Conservation (phyloP, 2,797 vertebrate genomes). For the Sebastes diaconus region DNA sequence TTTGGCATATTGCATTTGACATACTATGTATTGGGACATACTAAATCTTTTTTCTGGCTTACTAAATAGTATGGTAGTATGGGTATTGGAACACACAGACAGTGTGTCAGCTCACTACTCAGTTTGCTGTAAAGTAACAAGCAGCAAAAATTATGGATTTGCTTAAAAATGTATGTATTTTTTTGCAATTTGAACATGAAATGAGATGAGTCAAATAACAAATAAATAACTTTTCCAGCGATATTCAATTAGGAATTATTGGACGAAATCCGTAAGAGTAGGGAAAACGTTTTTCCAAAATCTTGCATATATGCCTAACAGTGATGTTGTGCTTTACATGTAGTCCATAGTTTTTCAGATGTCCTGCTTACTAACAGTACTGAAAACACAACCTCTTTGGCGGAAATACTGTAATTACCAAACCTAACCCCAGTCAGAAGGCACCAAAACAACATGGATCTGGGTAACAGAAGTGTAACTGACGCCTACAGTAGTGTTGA, state of each 20-base stretch:
- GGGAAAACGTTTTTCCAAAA: neutral
- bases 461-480: neutral
- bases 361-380: neutral
- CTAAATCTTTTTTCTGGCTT: neutral
- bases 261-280: neutral
- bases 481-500: neutral
- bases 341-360: neutral
- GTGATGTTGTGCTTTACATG: no score
- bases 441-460: neutral
- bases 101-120: neutral
- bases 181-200: neutral
- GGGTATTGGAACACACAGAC: neutral
- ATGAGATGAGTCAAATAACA: neutral
- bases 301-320: neutral
- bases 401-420: neutral
- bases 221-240: neutral
- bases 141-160: neutral
- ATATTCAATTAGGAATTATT: neutral
- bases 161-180: neutral
- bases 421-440: neutral
- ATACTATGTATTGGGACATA: neutral
- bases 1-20: neutral
- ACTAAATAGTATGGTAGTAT: neutral
- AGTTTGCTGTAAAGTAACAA: neutral
- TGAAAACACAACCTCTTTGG: neutral